Base-by-base conservation (phyloP, 2,888 invertebrate species). In the Trachelus troglodyta region DNA sequence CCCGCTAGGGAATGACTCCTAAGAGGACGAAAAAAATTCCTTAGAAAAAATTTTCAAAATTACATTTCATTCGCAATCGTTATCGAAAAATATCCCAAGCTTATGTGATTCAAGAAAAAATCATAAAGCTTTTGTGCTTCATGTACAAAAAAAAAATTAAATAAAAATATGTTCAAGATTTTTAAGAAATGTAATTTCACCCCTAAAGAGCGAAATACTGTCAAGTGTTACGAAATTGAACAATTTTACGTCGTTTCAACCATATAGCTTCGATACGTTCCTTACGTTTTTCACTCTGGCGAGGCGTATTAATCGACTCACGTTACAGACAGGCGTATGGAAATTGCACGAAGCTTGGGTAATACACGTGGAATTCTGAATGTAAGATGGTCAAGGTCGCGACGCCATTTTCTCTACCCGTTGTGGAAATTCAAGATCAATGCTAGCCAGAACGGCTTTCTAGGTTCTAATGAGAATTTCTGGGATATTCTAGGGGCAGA, bases 381-480 rank as follows among this genome's bases (percentile, higher is more conserved):
- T 71, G 35, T 56, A 73, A 74, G 79, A 79, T 77, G 80, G 81
- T 81, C 82, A 81, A 82, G 82, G 81, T 76, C 80, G 76, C 68
- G 76, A 56, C 74, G 23, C 9, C 56, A 56, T 56, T 56, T 56
- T 9, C 56, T 56, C 9, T 33, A 9, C 9, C 56, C 56, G 23
- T 56, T 23, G 23, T 75, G 23, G 76, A 79, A 76, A 77, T 83
- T 79, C 81, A 79, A 82, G 82, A 83, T 85, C 85, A 85, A 83
- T 85, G 85, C 80, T 81, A 83, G 79, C 76, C 77, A 40, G 75
- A 35, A 75, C 76, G 76, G 69, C 31, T 76, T 71, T 69, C 79
- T 76, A 68, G 56, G 69, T 40, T 78, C 80, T 89, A 87, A 89
- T 89, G 87, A 88, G 83, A 89, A 89, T 89, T 89, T 87, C 86